A percentile compares a stretch with the other conserved stretches of the same genome.
Conservation (phyloP, 1,140 invertebrate species). For the Glomeris maerens region DNA sequence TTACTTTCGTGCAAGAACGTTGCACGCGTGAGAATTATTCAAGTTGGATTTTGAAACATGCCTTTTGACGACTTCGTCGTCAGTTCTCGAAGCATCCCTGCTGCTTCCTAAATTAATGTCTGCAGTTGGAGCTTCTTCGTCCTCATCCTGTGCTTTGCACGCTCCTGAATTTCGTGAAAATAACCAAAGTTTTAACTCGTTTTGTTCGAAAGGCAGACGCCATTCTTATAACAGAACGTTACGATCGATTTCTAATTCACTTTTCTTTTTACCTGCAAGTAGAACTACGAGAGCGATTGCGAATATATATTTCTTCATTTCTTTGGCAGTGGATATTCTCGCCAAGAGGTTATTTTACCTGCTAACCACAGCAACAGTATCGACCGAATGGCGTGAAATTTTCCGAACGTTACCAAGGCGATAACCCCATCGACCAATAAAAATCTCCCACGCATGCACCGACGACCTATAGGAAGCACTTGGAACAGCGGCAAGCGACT, state of each 20-base stretch:
- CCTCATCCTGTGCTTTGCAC: constrained; percentile 15
- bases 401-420: too few species aligned
- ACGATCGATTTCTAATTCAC: not conserved
- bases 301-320: too few species aligned
- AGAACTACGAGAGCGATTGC: too few species aligned
- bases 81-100: constrained; percentile 63
- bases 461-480: too few species aligned
- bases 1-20: not conserved
- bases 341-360: too few species aligned
- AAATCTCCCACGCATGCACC: too few species aligned
- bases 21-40: not conserved
- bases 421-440: too few species aligned
- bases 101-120: constrained; percentile 61
- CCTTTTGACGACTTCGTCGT: constrained; percentile 41
- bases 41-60: constrained; percentile 27
- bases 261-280: not conserved
- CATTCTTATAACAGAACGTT: too few species aligned
- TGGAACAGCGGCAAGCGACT: too few species aligned
- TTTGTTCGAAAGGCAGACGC: not conserved
- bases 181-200: not conserved
- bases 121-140: constrained; percentile 28
- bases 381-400: too few species aligned
- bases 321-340: too few species aligned
- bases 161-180: not conserved
- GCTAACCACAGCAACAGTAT: too few species aligned